phyloP scores from a whole-genome alignment of 2,797 vertebrate species.

The Neopelma chrysocephalum region DNA sequence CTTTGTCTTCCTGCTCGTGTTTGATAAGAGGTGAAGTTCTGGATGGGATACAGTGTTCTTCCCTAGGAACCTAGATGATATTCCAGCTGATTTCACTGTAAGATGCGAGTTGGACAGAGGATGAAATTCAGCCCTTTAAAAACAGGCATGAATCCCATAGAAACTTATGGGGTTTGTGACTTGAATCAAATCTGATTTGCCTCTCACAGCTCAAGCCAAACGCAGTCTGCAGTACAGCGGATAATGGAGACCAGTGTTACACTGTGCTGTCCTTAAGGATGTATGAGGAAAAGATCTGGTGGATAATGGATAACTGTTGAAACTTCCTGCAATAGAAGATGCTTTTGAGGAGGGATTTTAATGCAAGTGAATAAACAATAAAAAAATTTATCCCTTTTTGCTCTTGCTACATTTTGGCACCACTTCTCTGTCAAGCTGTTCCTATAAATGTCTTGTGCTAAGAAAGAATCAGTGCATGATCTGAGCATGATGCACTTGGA shows the following conservation, averaged over 20 bases:
- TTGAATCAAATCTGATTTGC: not conserved
- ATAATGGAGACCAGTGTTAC: not conserved
- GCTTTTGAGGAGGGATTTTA: not conserved
- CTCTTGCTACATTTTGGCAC: not conserved
- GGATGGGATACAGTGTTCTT: not conserved
- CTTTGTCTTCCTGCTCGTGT: not conserved
- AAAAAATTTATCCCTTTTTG: not conserved
- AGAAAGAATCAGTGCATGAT: not conserved
- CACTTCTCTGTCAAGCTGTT: not conserved
- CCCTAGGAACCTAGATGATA: not conserved
- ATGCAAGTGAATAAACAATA: not conserved
- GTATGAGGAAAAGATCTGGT: not conserved
- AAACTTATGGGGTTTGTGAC: not conserved
- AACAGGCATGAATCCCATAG: not conserved
- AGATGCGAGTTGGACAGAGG: not conserved
- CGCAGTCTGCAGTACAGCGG: not conserved
- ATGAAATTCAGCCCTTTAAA: not conserved
- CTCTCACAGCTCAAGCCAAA: not conserved
- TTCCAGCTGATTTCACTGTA: not conserved
- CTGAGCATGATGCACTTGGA: not conserved
- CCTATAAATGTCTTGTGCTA: not conserved
- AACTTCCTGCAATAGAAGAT: not conserved
- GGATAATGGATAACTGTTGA: not conserved
- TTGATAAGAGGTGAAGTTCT: not conserved
- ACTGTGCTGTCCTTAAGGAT: not conserved